Base-by-base conservation (phyloP, 2,113 vertebrate genomes). In the Eleginops maclovinus region DNA sequence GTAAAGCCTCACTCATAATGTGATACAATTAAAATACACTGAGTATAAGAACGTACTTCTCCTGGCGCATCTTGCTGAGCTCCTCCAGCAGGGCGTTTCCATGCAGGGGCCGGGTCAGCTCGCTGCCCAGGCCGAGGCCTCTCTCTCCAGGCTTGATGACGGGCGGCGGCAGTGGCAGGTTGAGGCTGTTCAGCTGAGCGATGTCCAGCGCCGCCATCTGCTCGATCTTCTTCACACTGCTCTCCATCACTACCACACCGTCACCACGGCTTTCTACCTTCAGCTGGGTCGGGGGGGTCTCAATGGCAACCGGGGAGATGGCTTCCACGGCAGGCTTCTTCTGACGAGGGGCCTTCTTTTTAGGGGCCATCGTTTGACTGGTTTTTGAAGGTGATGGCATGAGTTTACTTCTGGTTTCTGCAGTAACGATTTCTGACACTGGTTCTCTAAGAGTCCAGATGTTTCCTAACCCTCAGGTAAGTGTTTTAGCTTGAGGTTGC, bases 1-100 rank as follows among this genome's bases (percentile, higher is more conserved):
- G 47, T 36, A 3, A 1, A 10, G n/a, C 9, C n/a, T 53, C 21
- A 19, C 0, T 26, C 13, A 8, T 1, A 13, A 60, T 8, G 19
- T 11, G 15, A 2, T 19, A 19, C 31, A 24, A 31, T 1, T 8
- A 26, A 11, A 21, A 2, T 19, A 19, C 31, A 24, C 17, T 1
- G 10, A 4, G 54, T 6, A 22, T 36, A 10, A 19, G 56, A 9
- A 65, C 90, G 13, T 24, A 92, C 92, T 72, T 93, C 71, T 96
- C 93, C 88, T 96, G 96, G 0, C 91, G 92, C 96, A 96, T 95
- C 75, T 93, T 93, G 85, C 92, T 95, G 82, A 96, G 90, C 92
- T 95, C 95, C 87, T 95, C 94, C 92, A 96, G 93, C 65, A 96
- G 85, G 10, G 84, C 92, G 49, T 89, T 91, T 53, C 95, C 94